A percentile compares a stretch with the other conserved stretches of the same genome.
phyloP scores from a whole-genome alignment of 2,797 vertebrate species.

The Cyprinodon diabolis region DNA sequence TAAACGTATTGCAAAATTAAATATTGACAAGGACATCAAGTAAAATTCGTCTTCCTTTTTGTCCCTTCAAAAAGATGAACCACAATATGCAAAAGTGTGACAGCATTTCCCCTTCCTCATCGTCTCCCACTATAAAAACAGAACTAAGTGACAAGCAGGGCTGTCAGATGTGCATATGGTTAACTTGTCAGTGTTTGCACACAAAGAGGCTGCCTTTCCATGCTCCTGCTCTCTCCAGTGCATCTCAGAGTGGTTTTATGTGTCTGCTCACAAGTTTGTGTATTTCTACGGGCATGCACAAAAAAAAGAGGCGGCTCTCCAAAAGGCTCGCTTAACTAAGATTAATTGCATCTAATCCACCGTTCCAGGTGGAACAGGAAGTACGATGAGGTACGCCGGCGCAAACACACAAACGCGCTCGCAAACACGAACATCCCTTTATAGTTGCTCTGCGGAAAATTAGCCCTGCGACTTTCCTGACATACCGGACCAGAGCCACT shows the following conservation, averaged over 20 bases:
- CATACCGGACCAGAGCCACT: conserved; percentile 61
- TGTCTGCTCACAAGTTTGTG: conserved; percentile 11
- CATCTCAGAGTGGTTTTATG: conserved; percentile 36
- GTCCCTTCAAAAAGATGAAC: conserved; percentile 21
- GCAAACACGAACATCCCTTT: conserved; percentile 70
- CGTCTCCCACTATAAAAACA: conserved; percentile 49
- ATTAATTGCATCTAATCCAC: conserved; percentile 83
- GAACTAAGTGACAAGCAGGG: conserved; percentile 49
- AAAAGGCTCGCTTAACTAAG: conserved; percentile 80
- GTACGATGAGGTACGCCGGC: conserved; percentile 31
- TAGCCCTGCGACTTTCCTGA: conserved; percentile 68
- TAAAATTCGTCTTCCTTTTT: conserved; percentile 6
- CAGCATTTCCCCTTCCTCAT: conserved; percentile 30
- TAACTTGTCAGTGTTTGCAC: conserved; percentile 51
- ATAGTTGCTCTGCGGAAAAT: conserved; percentile 67
- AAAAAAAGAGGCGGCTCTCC: conserved; percentile 51
- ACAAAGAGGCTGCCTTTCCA: conserved; percentile 49
- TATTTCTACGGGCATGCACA: conserved; percentile 22
- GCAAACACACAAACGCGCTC: conserved; percentile 55
- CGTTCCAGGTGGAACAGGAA: conserved; percentile 78
- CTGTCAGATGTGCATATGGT: conserved; percentile 65
- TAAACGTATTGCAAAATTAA: conserved; percentile 1
- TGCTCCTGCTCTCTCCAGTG: conserved; percentile 16
- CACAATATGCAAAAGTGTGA: conserved; percentile 10
- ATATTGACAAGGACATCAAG: conserved; percentile 23